Conservation (phyloP, 2,113 vertebrate species). For the Phycodurus eques region DNA sequence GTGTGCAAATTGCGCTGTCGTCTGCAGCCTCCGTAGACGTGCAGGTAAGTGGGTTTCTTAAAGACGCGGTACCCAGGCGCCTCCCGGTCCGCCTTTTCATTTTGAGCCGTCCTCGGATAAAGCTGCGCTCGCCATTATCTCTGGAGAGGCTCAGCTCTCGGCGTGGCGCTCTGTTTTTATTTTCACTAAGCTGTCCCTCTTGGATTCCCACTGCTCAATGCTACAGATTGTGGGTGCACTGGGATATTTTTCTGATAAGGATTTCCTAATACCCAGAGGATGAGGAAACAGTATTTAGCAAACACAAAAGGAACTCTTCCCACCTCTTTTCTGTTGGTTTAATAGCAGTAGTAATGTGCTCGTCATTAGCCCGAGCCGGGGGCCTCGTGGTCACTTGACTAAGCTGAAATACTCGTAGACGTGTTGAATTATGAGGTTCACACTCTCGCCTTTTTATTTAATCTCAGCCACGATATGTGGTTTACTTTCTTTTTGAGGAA, state of each 20-base stretch:
- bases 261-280: conserved; percentile 69
- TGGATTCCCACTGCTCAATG: conserved; percentile 64
- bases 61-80: conserved; percentile 50
- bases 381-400: conserved; percentile 70
- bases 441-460: conserved; percentile 55
- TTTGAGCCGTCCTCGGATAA: conserved; percentile 64
- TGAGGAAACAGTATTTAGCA: conserved; percentile 71
- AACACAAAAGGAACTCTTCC: conserved; percentile 71
- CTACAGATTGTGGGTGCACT: conserved; percentile 69
- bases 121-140: conserved; percentile 73
- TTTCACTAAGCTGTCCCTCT: conserved; percentile 75
- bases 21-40: conserved; percentile 46
- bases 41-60: conserved; percentile 70
- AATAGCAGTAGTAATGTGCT: conserved; percentile 65
- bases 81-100: conserved; percentile 49
- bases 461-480: conserved; percentile 68
- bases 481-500: conserved; percentile 48
- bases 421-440: conserved; percentile 66
- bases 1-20: conserved; percentile 41
- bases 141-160: conserved; percentile 68
- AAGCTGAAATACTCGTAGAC: conserved; percentile 64
- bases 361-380: conserved; percentile 58
- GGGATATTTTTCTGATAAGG: conserved; percentile 76
- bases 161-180: conserved; percentile 75
- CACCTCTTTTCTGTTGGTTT: conserved; percentile 61